A percentile compares a stretch with the other conserved stretches of the same genome.
These are phyloP conservation scores for Slavum lentiscoides DNA, from an alignment of 2,888 invertebrate genomes.

Conservation along the genomic window DNA sequence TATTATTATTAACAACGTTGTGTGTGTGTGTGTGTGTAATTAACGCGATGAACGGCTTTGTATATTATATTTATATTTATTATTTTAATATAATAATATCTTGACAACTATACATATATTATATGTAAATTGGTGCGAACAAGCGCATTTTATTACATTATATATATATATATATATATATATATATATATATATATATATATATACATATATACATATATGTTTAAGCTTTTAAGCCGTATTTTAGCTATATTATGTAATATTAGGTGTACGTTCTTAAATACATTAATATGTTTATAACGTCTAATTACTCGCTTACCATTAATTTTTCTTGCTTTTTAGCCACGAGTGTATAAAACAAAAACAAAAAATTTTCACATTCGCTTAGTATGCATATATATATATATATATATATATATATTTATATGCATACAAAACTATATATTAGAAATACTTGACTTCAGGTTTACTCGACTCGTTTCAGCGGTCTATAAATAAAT, in stretches of 20 bases:
- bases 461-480: too few species aligned
- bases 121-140: background rate
- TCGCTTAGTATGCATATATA: background rate
- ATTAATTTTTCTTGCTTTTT: constrained; percentile 8
- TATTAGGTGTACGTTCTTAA: background rate
- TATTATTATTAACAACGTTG: too few species aligned
- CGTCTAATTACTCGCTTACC: constrained; percentile 28
- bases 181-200: too few species aligned
- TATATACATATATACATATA: background rate
- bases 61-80: too few species aligned
- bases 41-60: too few species aligned
- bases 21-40: too few species aligned
- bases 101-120: background rate
- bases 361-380: too few species aligned
- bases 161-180: too few species aligned
- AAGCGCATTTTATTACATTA: background rate
- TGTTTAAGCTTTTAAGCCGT: constrained; percentile 38
- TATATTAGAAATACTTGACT: too few species aligned
- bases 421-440: background rate
- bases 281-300: background rate
- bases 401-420: too few species aligned
- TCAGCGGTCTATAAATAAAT: too few species aligned
- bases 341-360: too few species aligned
- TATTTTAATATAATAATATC: background rate
- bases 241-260: constrained; percentile 4